A percentile compares a stretch with the other conserved stretches of the same genome.
phyloP scores from a whole-genome alignment of 1,140 invertebrate genomes.

The Eupeodes corollae region DNA sequence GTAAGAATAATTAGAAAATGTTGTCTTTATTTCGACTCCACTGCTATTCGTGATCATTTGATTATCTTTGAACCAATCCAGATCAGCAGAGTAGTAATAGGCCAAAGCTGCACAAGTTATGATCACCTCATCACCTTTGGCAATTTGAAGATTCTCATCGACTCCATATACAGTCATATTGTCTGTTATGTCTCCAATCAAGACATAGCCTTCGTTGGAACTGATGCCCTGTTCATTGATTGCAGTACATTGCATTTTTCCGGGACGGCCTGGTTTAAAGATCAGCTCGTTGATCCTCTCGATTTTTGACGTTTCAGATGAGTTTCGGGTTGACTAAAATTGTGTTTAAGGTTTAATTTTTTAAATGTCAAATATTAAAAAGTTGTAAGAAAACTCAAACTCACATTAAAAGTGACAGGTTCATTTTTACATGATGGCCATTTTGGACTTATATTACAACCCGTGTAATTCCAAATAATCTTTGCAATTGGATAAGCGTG shows the following conservation, averaged over 20 bases:
- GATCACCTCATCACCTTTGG: slow-evolving; percentile 41
- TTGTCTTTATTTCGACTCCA: slow-evolving; percentile 10
- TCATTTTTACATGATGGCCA: slow-evolving; percentile 18
- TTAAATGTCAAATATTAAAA: slow-evolving; percentile 4
- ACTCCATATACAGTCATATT: slow-evolving; percentile 23
- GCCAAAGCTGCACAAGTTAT: slow-evolving; percentile 44
- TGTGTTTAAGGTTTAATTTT: too few species aligned
- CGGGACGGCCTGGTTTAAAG: slow-evolving; percentile 25
- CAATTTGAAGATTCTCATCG: slow-evolving; percentile 28
- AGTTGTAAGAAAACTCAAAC: not conserved
- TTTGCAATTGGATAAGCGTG: slow-evolving; percentile 38
- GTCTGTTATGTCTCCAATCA: slow-evolving; percentile 23
- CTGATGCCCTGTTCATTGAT: slow-evolving; percentile 20
- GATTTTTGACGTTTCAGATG: slow-evolving; percentile 13
- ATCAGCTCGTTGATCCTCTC: slow-evolving; percentile 21
- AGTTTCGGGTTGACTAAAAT: slow-evolving; percentile 13
- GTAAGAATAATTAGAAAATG: slow-evolving; percentile 19
- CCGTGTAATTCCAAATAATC: slow-evolving; percentile 40
- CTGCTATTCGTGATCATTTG: not conserved
- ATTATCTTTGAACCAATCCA: slow-evolving; percentile 36
- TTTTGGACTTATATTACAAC: slow-evolving; percentile 23
- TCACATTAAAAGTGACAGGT: slow-evolving; percentile 24
- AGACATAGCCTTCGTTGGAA: slow-evolving; percentile 12
- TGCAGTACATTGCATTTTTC: slow-evolving; percentile 30
- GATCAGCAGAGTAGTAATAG: slow-evolving; percentile 40